phyloP scores from a whole-genome alignment of 1,140 invertebrate genomes.

The Fopius arisanus region DNA sequence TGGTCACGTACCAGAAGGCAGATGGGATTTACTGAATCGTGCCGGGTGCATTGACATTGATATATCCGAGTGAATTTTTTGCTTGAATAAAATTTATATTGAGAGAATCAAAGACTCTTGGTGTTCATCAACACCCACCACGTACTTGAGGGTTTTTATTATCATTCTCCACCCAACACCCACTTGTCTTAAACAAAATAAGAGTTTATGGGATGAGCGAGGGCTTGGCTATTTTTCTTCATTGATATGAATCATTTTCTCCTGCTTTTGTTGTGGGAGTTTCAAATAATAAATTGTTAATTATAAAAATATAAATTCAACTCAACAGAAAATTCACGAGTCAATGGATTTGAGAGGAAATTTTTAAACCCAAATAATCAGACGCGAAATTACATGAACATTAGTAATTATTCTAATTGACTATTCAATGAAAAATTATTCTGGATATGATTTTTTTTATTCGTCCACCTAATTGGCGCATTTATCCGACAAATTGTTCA shows the following conservation, averaged over 20 bases:
- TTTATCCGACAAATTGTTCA: too few relatives aligned
- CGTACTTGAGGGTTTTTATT: background rate
- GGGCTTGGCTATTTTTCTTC: background rate
- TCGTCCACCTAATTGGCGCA: too few relatives aligned
- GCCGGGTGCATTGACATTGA: background rate
- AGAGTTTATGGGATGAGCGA: background rate
- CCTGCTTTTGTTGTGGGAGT: background rate
- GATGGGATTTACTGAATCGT: background rate
- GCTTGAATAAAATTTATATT: background rate
- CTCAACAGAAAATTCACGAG: too few relatives aligned
- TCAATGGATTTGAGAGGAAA: too few relatives aligned
- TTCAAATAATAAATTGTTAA: background rate
- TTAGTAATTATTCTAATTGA: too few relatives aligned
- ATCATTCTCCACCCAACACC: background rate
- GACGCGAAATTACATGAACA: too few relatives aligned
- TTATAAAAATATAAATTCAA: too few relatives aligned
- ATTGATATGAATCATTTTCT: background rate
- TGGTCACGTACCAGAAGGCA: background rate
- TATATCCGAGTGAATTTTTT: background rate
- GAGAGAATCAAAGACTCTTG: constrained; percentile 4
- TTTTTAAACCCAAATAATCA: too few relatives aligned
- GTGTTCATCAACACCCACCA: constrained; percentile 1
- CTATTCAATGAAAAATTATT: too few relatives aligned
- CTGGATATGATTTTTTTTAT: too few relatives aligned
- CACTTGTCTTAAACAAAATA: background rate